These are phyloP conservation scores for Elymnias hypermnestra DNA, from an alignment of 1,140 invertebrate species.

Conservation along the genomic window DNA sequence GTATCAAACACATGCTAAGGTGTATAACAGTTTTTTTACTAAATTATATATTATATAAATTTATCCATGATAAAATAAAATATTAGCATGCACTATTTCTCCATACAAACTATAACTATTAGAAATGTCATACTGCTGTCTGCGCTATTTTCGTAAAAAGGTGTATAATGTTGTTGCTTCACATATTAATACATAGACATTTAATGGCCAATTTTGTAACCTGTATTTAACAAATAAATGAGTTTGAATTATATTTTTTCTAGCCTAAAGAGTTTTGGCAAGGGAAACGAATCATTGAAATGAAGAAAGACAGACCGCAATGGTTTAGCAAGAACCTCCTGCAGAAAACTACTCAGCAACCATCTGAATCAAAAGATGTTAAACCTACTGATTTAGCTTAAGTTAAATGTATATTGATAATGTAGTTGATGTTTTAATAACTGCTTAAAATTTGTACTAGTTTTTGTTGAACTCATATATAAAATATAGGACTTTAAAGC, in stretches of 20 bases:
- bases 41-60: too few relatives aligned
- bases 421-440: not conserved
- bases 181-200: too few relatives aligned
- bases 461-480: too few relatives aligned
- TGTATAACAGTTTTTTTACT: too few relatives aligned
- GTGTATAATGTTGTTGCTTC: too few relatives aligned
- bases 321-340: constrained; percentile 84
- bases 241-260: constrained; percentile 29
- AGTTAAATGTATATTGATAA: constrained; percentile 5
- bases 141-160: too few relatives aligned
- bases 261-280: constrained; percentile 65
- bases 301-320: constrained; percentile 62
- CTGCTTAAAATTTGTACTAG: not conserved
- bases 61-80: too few relatives aligned
- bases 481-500: too few relatives aligned
- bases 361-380: constrained; percentile 80
- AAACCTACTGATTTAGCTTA: constrained; percentile 85
- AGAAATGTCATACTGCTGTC: too few relatives aligned
- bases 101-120: too few relatives aligned
- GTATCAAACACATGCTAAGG: too few relatives aligned
- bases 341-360: constrained; percentile 83
- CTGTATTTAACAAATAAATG: constrained; percentile 2
- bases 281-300: constrained; percentile 65
- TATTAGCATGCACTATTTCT: too few relatives aligned
- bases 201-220: not conserved